Evolutionary conservation across 2,113 vertebrate genomes (phyloP).

Genomic region (Pseudorasbora parva): DNA sequence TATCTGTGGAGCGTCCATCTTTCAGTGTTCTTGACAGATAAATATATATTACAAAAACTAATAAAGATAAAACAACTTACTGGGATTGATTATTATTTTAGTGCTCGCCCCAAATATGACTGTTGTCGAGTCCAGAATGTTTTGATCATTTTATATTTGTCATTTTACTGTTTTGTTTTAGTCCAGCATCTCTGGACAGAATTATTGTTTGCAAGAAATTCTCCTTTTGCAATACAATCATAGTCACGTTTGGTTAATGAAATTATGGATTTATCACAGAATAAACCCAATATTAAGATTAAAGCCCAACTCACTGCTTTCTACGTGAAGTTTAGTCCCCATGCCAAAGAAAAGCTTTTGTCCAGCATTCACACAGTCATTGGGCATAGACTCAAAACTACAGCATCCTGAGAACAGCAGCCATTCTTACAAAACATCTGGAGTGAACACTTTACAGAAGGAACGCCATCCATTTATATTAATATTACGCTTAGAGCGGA

Average conservation of each 20-base stretch:
- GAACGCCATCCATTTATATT: not conserved
- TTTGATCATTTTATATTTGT: not conserved
- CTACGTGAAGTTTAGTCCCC: not conserved
- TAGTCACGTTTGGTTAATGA: not conserved
- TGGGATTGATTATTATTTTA: too few species aligned
- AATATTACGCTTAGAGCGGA: not conserved
- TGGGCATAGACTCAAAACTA: not conserved
- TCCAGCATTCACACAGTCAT: slow-evolving; percentile 4
- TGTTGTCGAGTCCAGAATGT: not conserved
- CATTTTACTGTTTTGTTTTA: not conserved
- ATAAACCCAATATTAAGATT: not conserved
- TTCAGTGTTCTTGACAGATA: too few species aligned
- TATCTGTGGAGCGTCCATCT: too few species aligned
- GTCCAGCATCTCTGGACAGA: not conserved
- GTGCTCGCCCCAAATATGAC: too few species aligned
- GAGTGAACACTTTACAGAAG: too few species aligned
- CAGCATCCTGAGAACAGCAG: not conserved
- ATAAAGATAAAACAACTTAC: not conserved
- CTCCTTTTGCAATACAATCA: not conserved
- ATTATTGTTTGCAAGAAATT: too few species aligned
- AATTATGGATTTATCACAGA: not conserved
- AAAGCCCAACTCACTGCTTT: not conserved
- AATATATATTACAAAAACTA: not conserved
- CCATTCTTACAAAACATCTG: too few species aligned
- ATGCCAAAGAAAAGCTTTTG: not conserved